These are phyloP conservation scores for Timema podura DNA, from an alignment of 2,888 invertebrate genomes.

Conservation along the genomic window DNA sequence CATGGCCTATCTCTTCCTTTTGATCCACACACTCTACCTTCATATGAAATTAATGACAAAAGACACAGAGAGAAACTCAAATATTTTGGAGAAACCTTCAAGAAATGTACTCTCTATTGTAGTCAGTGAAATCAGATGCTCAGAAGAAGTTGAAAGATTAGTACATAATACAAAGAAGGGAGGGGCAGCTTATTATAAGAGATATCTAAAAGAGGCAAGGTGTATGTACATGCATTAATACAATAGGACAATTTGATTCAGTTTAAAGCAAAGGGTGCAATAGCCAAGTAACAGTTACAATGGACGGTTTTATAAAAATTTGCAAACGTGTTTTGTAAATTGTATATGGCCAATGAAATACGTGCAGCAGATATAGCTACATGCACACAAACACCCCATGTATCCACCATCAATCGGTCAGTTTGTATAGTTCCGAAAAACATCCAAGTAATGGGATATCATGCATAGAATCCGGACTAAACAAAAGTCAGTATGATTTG, in stretches of 20 bases:
- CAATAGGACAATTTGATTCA: too few relatives aligned
- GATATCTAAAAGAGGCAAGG: conserved; percentile 3
- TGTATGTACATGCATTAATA: conserved; percentile 9
- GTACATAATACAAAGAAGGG: neutral
- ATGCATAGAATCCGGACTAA: conserved; percentile 6
- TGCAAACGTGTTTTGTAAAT: conserved; percentile 12
- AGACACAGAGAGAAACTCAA: too few relatives aligned
- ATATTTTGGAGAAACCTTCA: too few relatives aligned
- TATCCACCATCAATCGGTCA: conserved; percentile 6
- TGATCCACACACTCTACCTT: too few relatives aligned
- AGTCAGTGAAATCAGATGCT: conserved; percentile 9
- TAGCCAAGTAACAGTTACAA: neutral
- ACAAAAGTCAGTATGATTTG: neutral
- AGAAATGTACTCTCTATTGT: neutral
- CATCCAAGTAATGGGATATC: neutral
- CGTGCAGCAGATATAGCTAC: conserved; percentile 3
- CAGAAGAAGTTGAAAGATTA: conserved; percentile 10
- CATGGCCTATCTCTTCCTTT: too few relatives aligned
- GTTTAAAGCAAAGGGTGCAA: neutral
- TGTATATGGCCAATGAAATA: conserved; percentile 9
- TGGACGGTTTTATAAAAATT: neutral
- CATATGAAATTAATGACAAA: neutral
- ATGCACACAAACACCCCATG: neutral
- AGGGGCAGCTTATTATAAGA: neutral
- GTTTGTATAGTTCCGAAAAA: conserved; percentile 8